Evolutionary conservation across 2,797 vertebrate species (phyloP).

Genomic region (Scarus forsteni): DNA sequence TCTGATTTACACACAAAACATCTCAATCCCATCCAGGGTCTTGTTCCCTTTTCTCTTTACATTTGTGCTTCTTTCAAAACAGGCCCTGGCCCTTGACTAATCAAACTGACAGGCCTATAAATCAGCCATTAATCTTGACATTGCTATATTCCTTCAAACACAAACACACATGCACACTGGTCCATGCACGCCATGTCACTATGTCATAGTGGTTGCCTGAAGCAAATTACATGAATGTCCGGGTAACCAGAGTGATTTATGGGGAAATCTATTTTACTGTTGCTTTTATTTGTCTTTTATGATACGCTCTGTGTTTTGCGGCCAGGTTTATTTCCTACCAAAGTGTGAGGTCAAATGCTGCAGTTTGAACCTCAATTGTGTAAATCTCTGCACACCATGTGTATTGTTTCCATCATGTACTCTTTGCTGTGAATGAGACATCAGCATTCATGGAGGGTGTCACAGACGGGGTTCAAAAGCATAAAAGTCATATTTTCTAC

Average conservation of each 20-base stretch:
- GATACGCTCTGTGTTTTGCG: constrained; percentile 69
- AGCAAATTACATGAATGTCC: constrained; percentile 72
- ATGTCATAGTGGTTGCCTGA: constrained; percentile 48
- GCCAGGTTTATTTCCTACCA: constrained; percentile 65
- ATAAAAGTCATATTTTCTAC: constrained; percentile 35
- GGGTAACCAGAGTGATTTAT: constrained; percentile 75
- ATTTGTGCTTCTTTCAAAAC: constrained; percentile 51
- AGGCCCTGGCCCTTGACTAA: constrained; percentile 56
- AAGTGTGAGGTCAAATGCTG: constrained; percentile 67
- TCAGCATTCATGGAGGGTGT: constrained; percentile 39
- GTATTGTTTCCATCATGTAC: too few species aligned
- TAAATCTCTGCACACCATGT: constrained; percentile 25
- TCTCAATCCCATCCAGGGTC: constrained; percentile 17
- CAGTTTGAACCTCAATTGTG: constrained; percentile 55
- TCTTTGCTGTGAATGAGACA: neutral
- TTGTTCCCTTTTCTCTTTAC: constrained; percentile 21
- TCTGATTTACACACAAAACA: neutral
- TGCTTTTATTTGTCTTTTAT: constrained; percentile 81
- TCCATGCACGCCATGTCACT: constrained; percentile 30
- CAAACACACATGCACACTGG: constrained; percentile 37
- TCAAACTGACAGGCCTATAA: constrained; percentile 68
- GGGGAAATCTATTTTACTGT: constrained; percentile 78
- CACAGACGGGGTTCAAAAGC: constrained; percentile 14
- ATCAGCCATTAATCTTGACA: constrained; percentile 68
- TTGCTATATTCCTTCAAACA: constrained; percentile 41